Percentiles rank a stretch among this genome's conserved stretches.
These are phyloP conservation scores for Exocentrus adspersus DNA, from an alignment of 2,888 invertebrate species.

Conservation along the genomic window DNA sequence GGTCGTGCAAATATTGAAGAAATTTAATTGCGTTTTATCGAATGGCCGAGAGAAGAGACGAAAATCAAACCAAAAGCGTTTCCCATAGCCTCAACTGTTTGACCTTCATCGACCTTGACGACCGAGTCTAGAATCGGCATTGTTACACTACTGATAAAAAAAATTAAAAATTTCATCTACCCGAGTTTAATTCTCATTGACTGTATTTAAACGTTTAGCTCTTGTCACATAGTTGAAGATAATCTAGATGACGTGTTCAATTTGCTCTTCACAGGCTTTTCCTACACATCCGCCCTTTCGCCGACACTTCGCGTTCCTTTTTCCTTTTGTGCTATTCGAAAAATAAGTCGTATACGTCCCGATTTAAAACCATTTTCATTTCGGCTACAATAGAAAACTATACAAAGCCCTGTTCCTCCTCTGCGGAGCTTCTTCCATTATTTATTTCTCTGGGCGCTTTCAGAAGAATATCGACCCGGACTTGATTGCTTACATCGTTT, in stretches of 20 bases:
- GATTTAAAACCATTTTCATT: conserved; percentile 10
- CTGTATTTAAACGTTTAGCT: neutral
- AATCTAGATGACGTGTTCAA: neutral
- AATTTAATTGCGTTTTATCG: too few species aligned
- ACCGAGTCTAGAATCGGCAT: too few species aligned
- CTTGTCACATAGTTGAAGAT: neutral
- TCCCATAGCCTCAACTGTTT: too few species aligned
- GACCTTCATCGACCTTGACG: too few species aligned
- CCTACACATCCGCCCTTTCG: neutral
- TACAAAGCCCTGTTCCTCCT: conserved; percentile 11
- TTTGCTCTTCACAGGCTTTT: neutral
- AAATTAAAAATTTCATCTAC: too few species aligned
- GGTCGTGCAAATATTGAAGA: too few species aligned
- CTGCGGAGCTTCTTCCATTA: conserved; percentile 10
- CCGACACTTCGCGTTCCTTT: neutral
- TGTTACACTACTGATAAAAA: too few species aligned
- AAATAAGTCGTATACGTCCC: neutral
- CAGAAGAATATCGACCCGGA: neutral
- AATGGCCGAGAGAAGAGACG: too few species aligned
- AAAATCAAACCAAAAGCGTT: too few species aligned
- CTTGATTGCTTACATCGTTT: conserved; percentile 8
- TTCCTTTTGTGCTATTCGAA: neutral
- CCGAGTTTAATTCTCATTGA: too few species aligned
- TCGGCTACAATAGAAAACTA: neutral
- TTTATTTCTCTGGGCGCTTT: conserved; percentile 4